Percentiles rank a stretch among this genome's conserved stretches.
These are phyloP conservation scores for Microcaecilia unicolor DNA, from an alignment of 2,797 vertebrate species.

Conservation along the genomic window DNA sequence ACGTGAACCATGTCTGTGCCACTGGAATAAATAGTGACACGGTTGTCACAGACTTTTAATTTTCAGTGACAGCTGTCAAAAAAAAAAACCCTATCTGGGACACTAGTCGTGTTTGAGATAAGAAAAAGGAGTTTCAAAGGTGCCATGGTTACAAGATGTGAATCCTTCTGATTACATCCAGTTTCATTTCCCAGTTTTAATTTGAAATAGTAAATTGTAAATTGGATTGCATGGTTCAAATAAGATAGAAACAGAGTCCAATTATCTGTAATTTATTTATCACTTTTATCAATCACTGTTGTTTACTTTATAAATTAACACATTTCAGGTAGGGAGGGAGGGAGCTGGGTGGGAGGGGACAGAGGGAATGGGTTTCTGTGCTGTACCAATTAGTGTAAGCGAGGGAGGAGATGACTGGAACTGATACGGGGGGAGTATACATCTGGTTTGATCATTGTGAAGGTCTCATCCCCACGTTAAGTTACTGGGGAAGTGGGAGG, in stretches of 20 bases:
- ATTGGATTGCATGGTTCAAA: constrained; percentile 48
- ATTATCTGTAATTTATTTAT: constrained; percentile 50
- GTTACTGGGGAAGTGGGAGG: no score
- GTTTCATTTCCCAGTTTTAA: constrained; percentile 16
- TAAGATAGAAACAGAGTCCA: constrained; percentile 47
- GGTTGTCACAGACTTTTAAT: constrained; percentile 32
- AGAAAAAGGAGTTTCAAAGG: constrained; percentile 28
- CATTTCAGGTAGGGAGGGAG: no score
- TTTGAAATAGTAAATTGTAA: constrained; percentile 43
- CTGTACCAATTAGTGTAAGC: no score
- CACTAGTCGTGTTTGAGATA: constrained; percentile 28
- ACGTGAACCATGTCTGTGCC: constrained; percentile 31
- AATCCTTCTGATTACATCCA: not conserved
- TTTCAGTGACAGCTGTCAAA: constrained; percentile 38
- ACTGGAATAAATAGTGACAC: constrained; percentile 29
- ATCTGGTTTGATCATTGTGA: no score
- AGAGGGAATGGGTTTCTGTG: no score
- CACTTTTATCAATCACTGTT: constrained; percentile 23
- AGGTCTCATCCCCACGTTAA: no score
- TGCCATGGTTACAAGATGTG: not conserved
- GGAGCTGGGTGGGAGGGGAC: no score
- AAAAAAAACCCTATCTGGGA: constrained; percentile 12
- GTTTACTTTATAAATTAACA: constrained; percentile 46
- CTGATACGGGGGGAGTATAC: no score
- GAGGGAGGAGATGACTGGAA: no score